A percentile compares a stretch with the other conserved stretches of the same genome.
Conservation (phyloP, 2,113 vertebrate species). For the Columba janthina region DNA sequence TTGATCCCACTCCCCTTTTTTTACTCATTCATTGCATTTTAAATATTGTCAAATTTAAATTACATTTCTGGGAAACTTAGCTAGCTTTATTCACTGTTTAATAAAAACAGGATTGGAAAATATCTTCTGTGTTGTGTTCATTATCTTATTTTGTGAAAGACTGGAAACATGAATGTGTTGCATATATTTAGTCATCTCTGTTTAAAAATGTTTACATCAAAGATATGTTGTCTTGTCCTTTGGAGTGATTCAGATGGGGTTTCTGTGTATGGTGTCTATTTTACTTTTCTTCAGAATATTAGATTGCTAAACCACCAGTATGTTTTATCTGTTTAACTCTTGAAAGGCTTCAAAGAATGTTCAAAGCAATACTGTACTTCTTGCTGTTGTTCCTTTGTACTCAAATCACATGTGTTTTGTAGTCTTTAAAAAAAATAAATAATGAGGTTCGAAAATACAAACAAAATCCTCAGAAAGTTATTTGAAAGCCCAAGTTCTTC, state of each 20-base stretch:
- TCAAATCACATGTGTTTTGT: not conserved
- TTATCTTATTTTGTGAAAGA: not conserved
- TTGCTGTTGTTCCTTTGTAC: not conserved
- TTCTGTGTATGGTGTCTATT: not conserved
- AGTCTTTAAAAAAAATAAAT: not conserved
- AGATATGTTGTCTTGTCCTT: not conserved
- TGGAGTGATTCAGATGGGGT: not conserved
- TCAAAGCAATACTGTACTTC: not conserved
- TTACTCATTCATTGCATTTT: not conserved
- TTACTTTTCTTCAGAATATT: not conserved
- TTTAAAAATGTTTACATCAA: not conserved
- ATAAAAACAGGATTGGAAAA: not conserved
- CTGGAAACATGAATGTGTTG: not conserved
- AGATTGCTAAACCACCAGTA: not conserved
- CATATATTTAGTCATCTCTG: not conserved
- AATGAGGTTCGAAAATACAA: not conserved
- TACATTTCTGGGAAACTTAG: not conserved
- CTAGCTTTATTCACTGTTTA: not conserved
- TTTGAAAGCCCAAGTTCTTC: not conserved
- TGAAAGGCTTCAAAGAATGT: not conserved
- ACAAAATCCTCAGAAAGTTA: not conserved
- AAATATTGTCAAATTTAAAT: not conserved
- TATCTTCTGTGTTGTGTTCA: not conserved
- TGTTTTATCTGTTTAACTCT: not conserved
- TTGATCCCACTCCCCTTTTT: not conserved